A percentile compares a stretch with the other conserved stretches of the same genome.
phyloP scores from a whole-genome alignment of 1,140 invertebrate genomes.

The Oedothorax gibbosus region DNA sequence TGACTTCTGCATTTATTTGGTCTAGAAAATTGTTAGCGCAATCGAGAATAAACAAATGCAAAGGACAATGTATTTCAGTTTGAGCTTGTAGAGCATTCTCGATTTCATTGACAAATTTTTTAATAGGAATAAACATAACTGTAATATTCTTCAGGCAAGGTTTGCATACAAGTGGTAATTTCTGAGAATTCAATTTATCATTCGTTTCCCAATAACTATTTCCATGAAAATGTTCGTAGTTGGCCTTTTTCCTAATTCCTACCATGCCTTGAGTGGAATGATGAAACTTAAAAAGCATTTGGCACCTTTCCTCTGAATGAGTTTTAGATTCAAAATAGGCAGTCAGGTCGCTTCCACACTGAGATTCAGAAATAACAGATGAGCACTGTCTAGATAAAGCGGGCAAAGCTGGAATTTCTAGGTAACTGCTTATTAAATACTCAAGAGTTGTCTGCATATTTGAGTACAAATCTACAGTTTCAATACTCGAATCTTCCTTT shows the following conservation, averaged over 20 bases:
- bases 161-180: conserved; percentile 26
- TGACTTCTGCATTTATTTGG: conserved; percentile 66
- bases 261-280: conserved; percentile 76
- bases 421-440: conserved; percentile 19
- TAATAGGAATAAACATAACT: conserved; percentile 79
- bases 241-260: not conserved
- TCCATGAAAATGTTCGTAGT: conserved; percentile 4
- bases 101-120: conserved; percentile 82
- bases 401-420: conserved; percentile 4
- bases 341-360: conserved; percentile 5
- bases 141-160: conserved; percentile 82
- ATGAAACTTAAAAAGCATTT: conserved; percentile 81
- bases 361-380: conserved; percentile 41
- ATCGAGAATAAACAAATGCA: conserved; percentile 81
- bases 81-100: conserved; percentile 76
- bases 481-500: conserved; percentile 62
- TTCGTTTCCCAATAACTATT: not conserved
- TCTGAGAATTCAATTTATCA: not conserved
- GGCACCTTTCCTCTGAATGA: not conserved
- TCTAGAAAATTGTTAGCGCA: conserved; percentile 77
- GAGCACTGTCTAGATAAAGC: not conserved
- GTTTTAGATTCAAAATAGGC: not conserved
- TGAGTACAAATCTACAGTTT: conserved; percentile 86
- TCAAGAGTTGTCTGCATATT: conserved; percentile 74
- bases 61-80: conserved; percentile 74